Evolutionary conservation across 2,888 invertebrate species (phyloP).

Genomic region (Panopea generosa): DNA sequence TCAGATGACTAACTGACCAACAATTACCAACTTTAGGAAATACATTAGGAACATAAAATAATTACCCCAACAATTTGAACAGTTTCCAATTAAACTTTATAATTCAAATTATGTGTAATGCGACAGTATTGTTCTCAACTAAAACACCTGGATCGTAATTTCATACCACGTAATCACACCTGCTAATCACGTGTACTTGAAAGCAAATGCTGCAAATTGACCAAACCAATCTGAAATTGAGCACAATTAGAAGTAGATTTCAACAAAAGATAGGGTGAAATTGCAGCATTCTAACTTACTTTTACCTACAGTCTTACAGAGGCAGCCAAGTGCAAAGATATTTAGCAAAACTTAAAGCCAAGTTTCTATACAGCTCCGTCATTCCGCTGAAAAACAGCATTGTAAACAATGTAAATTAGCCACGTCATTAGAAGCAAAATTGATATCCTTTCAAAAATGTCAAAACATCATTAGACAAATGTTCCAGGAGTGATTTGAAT

Average conservation of each 20-base stretch:
- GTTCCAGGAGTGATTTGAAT: neutral
- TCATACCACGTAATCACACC: neutral
- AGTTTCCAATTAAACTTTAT: too few relatives aligned
- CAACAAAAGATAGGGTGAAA: neutral
- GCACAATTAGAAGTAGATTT: neutral
- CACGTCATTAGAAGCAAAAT: conserved; percentile 15
- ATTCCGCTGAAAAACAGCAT: conserved; percentile 14
- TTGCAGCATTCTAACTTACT: neutral
- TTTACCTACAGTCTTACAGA: neutral
- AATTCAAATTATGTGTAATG: too few relatives aligned
- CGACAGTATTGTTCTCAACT: neutral
- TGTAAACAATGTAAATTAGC: conserved; percentile 13
- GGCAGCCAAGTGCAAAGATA: conserved; percentile 14
- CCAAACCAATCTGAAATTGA: conserved; percentile 2
- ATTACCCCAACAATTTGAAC: too few relatives aligned
- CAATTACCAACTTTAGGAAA: too few relatives aligned
- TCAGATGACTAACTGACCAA: too few relatives aligned
- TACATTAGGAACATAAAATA: too few relatives aligned
- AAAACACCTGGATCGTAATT: too few relatives aligned
- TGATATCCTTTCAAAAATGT: neutral
- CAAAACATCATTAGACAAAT: neutral
- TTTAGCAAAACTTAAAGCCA: conserved; percentile 15
- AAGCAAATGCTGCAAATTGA: neutral
- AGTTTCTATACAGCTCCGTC: conserved; percentile 19
- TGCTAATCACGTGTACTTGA: conserved; percentile 2